phyloP scores from a whole-genome alignment of 2,113 vertebrate species.

The Heloderma charlesbogerti region DNA sequence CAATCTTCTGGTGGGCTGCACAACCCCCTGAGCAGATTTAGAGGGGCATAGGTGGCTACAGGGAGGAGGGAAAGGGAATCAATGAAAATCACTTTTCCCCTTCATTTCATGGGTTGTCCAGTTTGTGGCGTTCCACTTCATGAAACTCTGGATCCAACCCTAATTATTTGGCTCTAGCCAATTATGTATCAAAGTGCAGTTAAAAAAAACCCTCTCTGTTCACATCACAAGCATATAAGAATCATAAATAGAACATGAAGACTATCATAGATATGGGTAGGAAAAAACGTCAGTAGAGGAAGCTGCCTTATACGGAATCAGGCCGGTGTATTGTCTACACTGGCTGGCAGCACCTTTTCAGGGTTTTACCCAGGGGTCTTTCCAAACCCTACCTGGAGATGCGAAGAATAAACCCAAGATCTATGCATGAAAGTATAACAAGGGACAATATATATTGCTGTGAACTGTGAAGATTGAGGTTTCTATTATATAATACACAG shows the following conservation, averaged over 20 bases:
- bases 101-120: neutral
- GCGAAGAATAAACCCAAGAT: conserved; percentile 13
- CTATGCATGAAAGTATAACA: conserved; percentile 27
- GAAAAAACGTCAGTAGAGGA: neutral
- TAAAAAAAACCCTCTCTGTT: neutral
- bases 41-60: neutral
- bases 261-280: conserved; percentile 2
- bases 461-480: neutral
- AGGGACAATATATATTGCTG: neutral
- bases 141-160: neutral
- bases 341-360: neutral
- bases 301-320: neutral
- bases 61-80: neutral
- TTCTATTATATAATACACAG: neutral
- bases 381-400: neutral
- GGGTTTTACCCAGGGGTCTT: neutral
- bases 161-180: neutral
- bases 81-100: neutral
- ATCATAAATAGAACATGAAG: neutral
- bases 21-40: neutral
- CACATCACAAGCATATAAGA: neutral
- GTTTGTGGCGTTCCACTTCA: neutral
- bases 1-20: neutral
- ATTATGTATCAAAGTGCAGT: conserved; percentile 13
- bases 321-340: neutral